phyloP scores from a whole-genome alignment of 2,113 vertebrate species.

The Calonectris borealis region DNA sequence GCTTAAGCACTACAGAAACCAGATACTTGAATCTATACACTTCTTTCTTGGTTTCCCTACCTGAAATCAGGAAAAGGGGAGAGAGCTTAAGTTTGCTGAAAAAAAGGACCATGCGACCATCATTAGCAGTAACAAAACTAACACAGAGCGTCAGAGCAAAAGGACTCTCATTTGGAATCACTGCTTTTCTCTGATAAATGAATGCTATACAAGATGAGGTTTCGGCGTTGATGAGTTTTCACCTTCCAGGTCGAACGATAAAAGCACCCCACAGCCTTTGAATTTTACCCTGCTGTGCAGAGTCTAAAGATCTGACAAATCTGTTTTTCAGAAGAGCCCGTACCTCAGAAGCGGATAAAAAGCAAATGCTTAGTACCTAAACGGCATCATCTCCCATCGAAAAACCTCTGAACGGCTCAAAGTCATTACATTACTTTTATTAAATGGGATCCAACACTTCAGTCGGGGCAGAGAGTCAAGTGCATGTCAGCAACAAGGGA shows the following conservation, averaged over 20 bases:
- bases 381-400: not conserved
- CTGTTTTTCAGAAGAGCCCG: not conserved
- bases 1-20: not conserved
- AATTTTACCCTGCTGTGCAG: not conserved
- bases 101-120: not conserved
- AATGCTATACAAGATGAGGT: not conserved
- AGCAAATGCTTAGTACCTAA: not conserved
- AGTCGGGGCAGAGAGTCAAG: not conserved
- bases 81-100: not conserved
- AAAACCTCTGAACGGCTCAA: not conserved
- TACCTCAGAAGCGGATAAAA: not conserved
- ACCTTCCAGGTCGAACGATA: not conserved
- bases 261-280: not conserved
- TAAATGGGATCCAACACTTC: not conserved
- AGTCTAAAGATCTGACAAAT: not conserved
- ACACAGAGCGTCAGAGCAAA: not conserved
- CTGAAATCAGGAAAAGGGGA: not conserved
- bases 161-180: not conserved
- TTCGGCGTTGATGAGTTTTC: not conserved
- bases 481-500: not conserved
- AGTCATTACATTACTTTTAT: not conserved
- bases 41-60: not conserved
- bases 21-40: not conserved
- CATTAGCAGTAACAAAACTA: not conserved
- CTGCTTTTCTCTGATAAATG: not conserved